These are phyloP conservation scores for Eretmochelys imbricata DNA, from an alignment of 2,113 vertebrate genomes.

Conservation along the genomic window DNA sequence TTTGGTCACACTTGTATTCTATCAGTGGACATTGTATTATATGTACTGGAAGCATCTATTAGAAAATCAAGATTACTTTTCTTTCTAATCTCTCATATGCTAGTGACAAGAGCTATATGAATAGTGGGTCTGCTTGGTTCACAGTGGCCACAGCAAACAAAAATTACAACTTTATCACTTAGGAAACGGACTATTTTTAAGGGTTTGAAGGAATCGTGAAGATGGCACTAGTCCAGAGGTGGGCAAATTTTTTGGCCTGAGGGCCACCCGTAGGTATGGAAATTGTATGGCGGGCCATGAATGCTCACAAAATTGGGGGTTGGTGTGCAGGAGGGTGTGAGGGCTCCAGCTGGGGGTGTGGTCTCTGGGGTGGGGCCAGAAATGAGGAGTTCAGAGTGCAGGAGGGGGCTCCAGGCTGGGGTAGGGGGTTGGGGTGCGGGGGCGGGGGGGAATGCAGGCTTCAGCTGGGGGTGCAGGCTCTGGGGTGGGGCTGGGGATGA, in stretches of 20 bases:
- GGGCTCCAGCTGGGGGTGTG: too few relatives aligned
- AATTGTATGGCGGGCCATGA: too few relatives aligned
- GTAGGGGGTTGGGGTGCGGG: too few relatives aligned
- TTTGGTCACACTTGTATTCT: neutral
- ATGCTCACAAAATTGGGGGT: too few relatives aligned
- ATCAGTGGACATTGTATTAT: neutral
- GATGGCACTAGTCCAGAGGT: constrained; percentile 71
- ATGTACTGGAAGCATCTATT: neutral
- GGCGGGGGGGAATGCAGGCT: too few relatives aligned
- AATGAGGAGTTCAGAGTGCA: too few relatives aligned
- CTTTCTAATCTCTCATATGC: constrained; percentile 49
- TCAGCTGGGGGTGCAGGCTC: too few relatives aligned
- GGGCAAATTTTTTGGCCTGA: neutral
- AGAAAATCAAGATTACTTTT: constrained; percentile 28
- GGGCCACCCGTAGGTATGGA: too few relatives aligned
- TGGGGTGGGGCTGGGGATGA: too few relatives aligned
- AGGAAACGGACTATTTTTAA: constrained; percentile 71
- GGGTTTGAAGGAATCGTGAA: constrained; percentile 11
- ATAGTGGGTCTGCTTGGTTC: constrained; percentile 64
- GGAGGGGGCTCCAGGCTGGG: too few relatives aligned
- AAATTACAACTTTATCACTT: constrained; percentile 75
- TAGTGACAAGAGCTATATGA: constrained; percentile 44
- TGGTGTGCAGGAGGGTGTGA: too few relatives aligned
- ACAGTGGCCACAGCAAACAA: constrained; percentile 74
- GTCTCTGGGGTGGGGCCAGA: too few relatives aligned